Base-by-base conservation (phyloP, 53 echinoderm and acorn worm genomes). In the Glandiceps talaboti region DNA sequence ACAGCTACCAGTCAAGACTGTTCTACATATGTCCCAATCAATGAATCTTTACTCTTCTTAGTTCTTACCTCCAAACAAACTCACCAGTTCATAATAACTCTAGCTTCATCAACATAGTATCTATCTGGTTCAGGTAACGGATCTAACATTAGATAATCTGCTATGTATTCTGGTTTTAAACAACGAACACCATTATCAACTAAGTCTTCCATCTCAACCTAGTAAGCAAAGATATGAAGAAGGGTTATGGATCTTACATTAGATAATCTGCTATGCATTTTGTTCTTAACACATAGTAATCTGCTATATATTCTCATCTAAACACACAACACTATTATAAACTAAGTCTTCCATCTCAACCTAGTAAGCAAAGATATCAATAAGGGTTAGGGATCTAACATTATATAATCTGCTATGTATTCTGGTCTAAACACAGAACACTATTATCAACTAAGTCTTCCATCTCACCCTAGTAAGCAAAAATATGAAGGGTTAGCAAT, bases 241-340 rank as follows among this genome's bases (percentile, higher is more conserved):
- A n/a, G n/a, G 97, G 97, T 32, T 78, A 74, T 29, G 89, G 87
- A 27, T 90, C 90, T 25, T 89, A 81, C 84, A 93, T 90, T 29
- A 96, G 89, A 73, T 79, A 96, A 25, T 96, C n/a, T n/a, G n/a
- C n/a, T n/a, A n/a, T n/a, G n/a, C n/a, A n/a, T n/a, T n/a, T n/a
- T n/a, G n/a, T n/a, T n/a, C n/a, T n/a, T n/a, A n/a, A n/a, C n/a
- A n/a, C n/a, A n/a, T n/a, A n/a, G n/a, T n/a, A n/a, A n/a, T n/a
- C 93, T 26, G 97, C 97, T 29, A 96, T 96, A 84, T 93, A 96
- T 72, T 96, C 97, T 26, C 92, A 89, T 80, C 93, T 78, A 96
- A 85, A 75, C 97, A 96, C 33, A 93, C 85, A 75, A 90, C 83
- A 72, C 88, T 88, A 75, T 85, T 80, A 29, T 87, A 81, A 25